Conservation (phyloP, 2,797 vertebrate genomes). For the Gymnodraco acuticeps region DNA sequence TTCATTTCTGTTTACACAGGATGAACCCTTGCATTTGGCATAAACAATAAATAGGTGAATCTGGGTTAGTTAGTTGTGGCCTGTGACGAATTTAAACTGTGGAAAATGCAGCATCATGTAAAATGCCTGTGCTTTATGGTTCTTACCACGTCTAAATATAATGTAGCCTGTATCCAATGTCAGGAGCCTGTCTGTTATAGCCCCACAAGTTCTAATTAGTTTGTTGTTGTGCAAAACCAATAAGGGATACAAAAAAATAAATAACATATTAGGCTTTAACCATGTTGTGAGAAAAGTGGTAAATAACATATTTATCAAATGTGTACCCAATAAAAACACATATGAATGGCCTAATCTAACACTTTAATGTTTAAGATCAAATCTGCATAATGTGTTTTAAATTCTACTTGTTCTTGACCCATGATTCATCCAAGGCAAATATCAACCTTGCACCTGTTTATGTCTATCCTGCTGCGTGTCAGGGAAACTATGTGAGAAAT, state of each 20-base stretch:
- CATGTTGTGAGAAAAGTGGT: not conserved
- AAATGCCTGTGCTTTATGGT: conserved; percentile 25
- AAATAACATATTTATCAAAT: not conserved
- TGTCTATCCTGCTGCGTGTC: conserved; percentile 47
- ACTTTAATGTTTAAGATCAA: not conserved
- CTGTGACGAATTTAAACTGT: conserved; percentile 7
- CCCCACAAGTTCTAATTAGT: not conserved
- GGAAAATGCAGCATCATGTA: conserved; percentile 18
- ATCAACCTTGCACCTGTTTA: conserved; percentile 57
- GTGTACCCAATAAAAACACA: not conserved
- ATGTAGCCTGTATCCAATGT: conserved; percentile 53
- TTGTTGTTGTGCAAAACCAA: not conserved
- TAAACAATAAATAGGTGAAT: conserved; percentile 11
- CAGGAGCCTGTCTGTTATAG: conserved; percentile 23
- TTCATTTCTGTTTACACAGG: conserved; percentile 41
- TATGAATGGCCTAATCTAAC: not conserved
- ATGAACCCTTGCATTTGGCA: conserved; percentile 27
- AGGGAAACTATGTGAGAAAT: conserved; percentile 32
- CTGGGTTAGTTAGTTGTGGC: conserved; percentile 13
- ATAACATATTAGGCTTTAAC: not conserved
- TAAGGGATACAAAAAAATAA: conserved; percentile 12
- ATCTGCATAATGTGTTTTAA: not conserved
- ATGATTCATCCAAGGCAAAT: conserved; percentile 3
- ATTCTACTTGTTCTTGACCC: conserved; percentile 19
- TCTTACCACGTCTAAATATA: conserved; percentile 68